Evolutionary conservation across 2,797 vertebrate species (phyloP).

Genomic region (Pseudochromis fuscus): DNA sequence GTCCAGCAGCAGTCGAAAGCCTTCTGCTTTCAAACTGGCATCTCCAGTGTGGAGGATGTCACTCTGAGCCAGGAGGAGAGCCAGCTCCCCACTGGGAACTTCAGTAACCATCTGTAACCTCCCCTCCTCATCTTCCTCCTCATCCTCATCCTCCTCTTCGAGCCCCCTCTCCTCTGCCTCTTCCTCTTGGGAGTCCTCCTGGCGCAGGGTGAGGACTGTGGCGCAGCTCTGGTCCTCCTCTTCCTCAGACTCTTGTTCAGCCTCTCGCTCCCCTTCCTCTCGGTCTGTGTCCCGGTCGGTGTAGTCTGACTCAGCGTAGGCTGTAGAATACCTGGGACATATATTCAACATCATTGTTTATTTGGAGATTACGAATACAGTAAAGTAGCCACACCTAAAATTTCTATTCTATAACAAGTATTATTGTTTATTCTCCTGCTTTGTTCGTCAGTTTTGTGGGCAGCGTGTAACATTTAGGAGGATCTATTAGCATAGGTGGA

Average conservation of each 20-base stretch:
- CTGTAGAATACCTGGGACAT: slow-evolving; percentile 89
- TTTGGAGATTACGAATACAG: too few relatives aligned
- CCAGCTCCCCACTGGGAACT: slow-evolving; percentile 83
- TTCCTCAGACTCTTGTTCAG: slow-evolving; percentile 85
- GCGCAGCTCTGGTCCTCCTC: slow-evolving; percentile 89
- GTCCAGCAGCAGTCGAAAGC: slow-evolving; percentile 89
- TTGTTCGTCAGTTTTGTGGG: too few relatives aligned
- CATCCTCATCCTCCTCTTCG: slow-evolving; percentile 26
- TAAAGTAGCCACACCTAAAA: too few relatives aligned
- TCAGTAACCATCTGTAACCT: slow-evolving; percentile 45
- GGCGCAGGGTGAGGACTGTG: slow-evolving; percentile 86
- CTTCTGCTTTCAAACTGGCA: slow-evolving; percentile 84
- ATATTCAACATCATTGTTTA: background rate
- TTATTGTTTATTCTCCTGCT: too few relatives aligned
- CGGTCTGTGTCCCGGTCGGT: slow-evolving; percentile 88
- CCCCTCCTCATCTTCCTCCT: slow-evolving; percentile 40
- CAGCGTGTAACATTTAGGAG: too few relatives aligned
- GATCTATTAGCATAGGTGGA: too few relatives aligned
- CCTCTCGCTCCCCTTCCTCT: slow-evolving; percentile 85
- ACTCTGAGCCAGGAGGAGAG: slow-evolving; percentile 88
- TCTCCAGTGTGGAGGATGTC: slow-evolving; percentile 89
- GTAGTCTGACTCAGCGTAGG: slow-evolving; percentile 94
- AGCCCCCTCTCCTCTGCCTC: slow-evolving; percentile 46
- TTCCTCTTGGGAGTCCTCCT: slow-evolving; percentile 86
- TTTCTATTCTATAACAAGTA: too few relatives aligned